Percentiles rank a stretch among this genome's conserved stretches.
These are phyloP conservation scores for Linnaemya vulpina DNA, from an alignment of 2,888 invertebrate genomes.

Conservation along the genomic window DNA sequence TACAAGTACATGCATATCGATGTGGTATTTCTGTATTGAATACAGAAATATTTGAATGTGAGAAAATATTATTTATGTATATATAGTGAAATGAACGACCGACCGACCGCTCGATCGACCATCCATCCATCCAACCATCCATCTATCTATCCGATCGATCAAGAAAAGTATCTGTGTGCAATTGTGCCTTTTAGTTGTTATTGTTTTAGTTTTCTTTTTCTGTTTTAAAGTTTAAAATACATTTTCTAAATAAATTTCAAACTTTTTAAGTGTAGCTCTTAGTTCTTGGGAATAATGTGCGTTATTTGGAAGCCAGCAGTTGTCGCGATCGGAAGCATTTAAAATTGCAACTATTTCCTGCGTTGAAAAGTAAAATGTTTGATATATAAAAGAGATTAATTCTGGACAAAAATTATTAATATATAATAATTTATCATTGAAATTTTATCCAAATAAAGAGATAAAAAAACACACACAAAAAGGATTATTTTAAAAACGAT, in stretches of 20 bases:
- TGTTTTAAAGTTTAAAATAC: slow-evolving; percentile 65
- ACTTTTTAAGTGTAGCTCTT: slow-evolving; percentile 75
- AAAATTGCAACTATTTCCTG: slow-evolving; percentile 75
- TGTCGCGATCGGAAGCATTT: slow-evolving; percentile 81
- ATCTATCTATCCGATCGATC: slow-evolving; percentile 49
- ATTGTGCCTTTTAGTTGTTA: slow-evolving; percentile 59
- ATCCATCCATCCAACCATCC: slow-evolving; percentile 37
- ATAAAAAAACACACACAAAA: not conserved
- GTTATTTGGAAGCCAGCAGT: slow-evolving; percentile 83
- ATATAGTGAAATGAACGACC: slow-evolving; percentile 13
- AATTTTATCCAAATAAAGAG: not conserved
- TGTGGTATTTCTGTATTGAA: slow-evolving; percentile 35
- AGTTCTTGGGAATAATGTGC: slow-evolving; percentile 71
- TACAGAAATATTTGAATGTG: slow-evolving; percentile 46
- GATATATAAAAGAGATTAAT: not conserved
- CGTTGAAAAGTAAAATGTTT: slow-evolving; percentile 74
- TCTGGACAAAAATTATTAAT: not conserved
- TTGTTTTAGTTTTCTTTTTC: slow-evolving; percentile 34
- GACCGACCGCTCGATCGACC: slow-evolving; percentile 18
- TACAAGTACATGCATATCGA: not conserved
- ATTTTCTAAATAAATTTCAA: slow-evolving; percentile 66
- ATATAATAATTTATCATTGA: not conserved
- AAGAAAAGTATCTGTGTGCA: slow-evolving; percentile 60
- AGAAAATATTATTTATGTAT: slow-evolving; percentile 3
- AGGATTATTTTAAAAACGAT: not conserved